phyloP scores from a whole-genome alignment of 2,113 vertebrate species.

The Hassar affinis region DNA sequence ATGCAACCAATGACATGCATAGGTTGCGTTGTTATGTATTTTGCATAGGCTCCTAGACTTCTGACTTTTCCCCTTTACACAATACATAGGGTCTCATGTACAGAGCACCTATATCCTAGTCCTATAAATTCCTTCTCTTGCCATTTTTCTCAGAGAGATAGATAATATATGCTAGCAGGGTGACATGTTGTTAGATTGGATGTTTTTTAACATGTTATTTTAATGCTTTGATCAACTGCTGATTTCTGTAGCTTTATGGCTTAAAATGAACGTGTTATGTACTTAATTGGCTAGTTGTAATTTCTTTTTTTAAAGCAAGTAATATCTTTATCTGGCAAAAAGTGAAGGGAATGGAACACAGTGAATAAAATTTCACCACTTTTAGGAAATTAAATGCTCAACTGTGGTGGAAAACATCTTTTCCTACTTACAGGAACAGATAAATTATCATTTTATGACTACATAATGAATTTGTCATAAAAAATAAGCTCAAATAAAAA shows the following conservation, averaged over 20 bases:
- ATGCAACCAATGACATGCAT: no score
- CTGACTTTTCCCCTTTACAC: no score
- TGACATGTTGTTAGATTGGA: neutral
- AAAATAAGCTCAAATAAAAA: no score
- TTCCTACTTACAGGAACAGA: neutral
- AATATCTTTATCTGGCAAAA: neutral
- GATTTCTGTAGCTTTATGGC: neutral
- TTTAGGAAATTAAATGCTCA: neutral
- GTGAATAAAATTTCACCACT: neutral
- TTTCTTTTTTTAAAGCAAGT: neutral
- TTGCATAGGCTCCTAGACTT: no score
- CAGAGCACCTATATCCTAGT: neutral
- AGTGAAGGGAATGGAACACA: neutral
- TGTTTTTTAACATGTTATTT: neutral
- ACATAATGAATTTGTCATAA: neutral
- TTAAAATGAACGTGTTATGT: neutral
- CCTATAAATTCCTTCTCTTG: constrained; percentile 10
- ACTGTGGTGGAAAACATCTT: neutral
- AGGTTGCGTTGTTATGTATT: no score
- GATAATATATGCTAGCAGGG: constrained; percentile 63
- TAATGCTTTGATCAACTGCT: neutral
- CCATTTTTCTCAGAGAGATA: constrained; percentile 75
- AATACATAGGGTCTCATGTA: constrained; percentile 55
- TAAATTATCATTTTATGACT: neutral
- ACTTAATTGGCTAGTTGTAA: no score